Base-by-base conservation (phyloP, 2,797 vertebrate species). In the Melanotaenia maccullochi region DNA sequence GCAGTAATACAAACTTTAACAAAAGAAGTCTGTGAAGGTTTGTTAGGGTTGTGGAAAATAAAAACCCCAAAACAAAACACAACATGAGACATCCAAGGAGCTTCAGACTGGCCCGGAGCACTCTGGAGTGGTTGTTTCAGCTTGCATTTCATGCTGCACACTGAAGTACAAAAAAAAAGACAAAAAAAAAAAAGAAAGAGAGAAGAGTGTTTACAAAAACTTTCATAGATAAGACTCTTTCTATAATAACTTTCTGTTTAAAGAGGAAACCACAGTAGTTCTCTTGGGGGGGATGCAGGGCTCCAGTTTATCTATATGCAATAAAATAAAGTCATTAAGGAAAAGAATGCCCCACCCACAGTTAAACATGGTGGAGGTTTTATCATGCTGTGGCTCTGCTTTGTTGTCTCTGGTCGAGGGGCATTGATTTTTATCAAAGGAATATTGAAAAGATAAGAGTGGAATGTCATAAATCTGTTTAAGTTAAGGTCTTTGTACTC, bases 231-330 rank as follows among this genome's bases (percentile, higher is more conserved):
- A 25, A 42, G 32, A 49, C 32, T 25, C 6, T 57, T 13, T 67
- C 8, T 24, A 30, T 33, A 1, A 28, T 9, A 2, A 56, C 40
- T 1, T 59, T 68, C 11, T 51, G 24, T 11, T 25, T 11, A 36
- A 22, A 60, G 22, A 49, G 22, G 57, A 40, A 69, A 54, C 16
- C 18, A 30, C 40, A 51, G 1, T 22, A 22, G 14, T 22, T n/a
- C 52, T 57, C 22, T 55, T 47, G 52, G 16, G 42, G 24, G 16
- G 33, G 35, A 28, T 3, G 14, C n/a, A 2, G 38, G n/a, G 30
- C 30, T n/a, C 1, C 14, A 25, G 16, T 20, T 63, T 71, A 60
- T 71, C 62, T 62, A 71, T 63, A 20, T 22, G 8, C 60, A 57
- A 36, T 30, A 64, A 47, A 47, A 64, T 64, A 40, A 71, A 9